Conservation (phyloP, 2,797 vertebrate species). For the Agapornis canus region DNA sequence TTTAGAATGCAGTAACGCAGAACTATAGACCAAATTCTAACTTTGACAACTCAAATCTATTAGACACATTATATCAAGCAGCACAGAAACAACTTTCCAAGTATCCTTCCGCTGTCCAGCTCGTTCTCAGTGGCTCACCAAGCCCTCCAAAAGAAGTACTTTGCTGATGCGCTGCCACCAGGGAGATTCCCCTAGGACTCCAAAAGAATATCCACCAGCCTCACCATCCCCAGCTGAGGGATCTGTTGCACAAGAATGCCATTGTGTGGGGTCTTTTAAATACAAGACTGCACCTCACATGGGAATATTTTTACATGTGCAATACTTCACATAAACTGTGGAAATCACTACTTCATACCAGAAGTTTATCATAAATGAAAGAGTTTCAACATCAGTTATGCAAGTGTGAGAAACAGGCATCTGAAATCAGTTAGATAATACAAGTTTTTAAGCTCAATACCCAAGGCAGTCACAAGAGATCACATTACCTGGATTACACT, state of each 20-base stretch:
- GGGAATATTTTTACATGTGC: not conserved
- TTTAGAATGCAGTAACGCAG: not conserved
- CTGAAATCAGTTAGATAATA: rapidly evolving
- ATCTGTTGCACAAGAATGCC: not conserved
- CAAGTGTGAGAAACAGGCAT: rapidly evolving
- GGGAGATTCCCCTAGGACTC: not conserved
- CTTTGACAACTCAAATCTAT: rapidly evolving
- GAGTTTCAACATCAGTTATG: rapidly evolving
- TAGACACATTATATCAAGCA: not conserved
- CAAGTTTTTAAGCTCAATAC: too few relatives aligned
- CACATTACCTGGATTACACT: not conserved
- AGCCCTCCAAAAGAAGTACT: rapidly evolving
- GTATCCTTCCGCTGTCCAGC: not conserved
- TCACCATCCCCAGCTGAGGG: not conserved
- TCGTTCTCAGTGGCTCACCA: rapidly evolving
- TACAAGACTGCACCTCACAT: rapidly evolving
- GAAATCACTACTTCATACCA: rapidly evolving
- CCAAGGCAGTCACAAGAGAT: not conserved
- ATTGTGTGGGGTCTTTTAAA: not conserved
- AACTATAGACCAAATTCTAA: not conserved
- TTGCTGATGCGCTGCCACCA: rapidly evolving
- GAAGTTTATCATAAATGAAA: too few relatives aligned
- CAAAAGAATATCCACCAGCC: rapidly evolving
- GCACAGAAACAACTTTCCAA: not conserved
- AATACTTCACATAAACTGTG: rapidly evolving